These are phyloP conservation scores for Catharus minimus DNA, from an alignment of 2,113 vertebrate genomes.

Conservation along the genomic window DNA sequence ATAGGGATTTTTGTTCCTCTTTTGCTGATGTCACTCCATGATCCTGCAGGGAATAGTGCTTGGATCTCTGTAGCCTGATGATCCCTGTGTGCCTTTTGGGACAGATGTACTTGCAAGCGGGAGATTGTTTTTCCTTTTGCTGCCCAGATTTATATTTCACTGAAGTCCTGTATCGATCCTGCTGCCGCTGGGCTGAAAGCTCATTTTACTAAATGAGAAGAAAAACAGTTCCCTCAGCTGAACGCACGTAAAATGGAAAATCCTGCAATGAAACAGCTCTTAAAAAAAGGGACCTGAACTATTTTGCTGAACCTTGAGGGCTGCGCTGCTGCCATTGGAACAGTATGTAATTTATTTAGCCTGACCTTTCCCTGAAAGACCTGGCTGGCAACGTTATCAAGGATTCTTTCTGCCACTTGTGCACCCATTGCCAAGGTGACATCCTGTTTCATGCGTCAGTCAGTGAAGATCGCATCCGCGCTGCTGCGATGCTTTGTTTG, in stretches of 20 bases:
- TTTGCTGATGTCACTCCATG: slow-evolving; percentile 44
- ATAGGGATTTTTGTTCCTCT: slow-evolving; percentile 41
- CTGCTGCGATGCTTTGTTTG: slow-evolving; percentile 50
- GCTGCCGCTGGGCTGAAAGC: background rate
- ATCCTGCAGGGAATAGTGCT: background rate
- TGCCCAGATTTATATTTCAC: slow-evolving; percentile 51
- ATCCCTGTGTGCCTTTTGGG: slow-evolving; percentile 34
- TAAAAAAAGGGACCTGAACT: background rate
- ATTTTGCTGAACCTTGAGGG: background rate
- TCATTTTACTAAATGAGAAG: slow-evolving; percentile 62
- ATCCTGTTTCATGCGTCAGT: slow-evolving; percentile 31
- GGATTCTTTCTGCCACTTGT: slow-evolving; percentile 15
- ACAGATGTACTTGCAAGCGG: slow-evolving; percentile 18
- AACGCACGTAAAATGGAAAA: slow-evolving; percentile 20
- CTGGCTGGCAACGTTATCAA: background rate
- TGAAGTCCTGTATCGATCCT: slow-evolving; percentile 45
- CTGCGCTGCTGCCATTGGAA: background rate
- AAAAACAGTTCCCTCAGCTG: slow-evolving; percentile 31
- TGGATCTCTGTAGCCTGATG: slow-evolving; percentile 19
- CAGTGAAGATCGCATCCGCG: background rate
- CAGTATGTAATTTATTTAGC: slow-evolving; percentile 17
- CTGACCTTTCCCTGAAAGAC: slow-evolving; percentile 47
- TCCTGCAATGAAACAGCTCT: slow-evolving; percentile 1
- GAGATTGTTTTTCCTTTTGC: slow-evolving; percentile 54
- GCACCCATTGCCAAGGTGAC: slow-evolving; percentile 48